A percentile compares a stretch with the other conserved stretches of the same genome.
These are phyloP conservation scores for Drosophila littoralis DNA, from an alignment of 1,140 invertebrate species.

Conservation along the genomic window DNA sequence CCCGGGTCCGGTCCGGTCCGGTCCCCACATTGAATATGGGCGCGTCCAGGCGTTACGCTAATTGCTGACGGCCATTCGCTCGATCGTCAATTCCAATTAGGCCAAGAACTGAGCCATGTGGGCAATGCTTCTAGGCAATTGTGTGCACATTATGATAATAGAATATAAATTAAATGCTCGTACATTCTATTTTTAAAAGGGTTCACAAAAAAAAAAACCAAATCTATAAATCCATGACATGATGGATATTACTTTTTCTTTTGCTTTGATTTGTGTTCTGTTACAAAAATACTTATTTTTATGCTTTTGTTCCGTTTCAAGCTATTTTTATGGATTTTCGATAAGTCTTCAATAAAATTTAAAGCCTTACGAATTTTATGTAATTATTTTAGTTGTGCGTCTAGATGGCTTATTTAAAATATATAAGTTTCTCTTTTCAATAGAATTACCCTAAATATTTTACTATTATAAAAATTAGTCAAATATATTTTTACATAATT, in stretches of 20 bases:
- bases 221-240: not conserved
- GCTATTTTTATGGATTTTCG: not conserved
- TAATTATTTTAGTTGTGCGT: too few relatives aligned
- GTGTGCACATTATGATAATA: slow-evolving; percentile 38
- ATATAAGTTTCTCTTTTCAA: too few relatives aligned
- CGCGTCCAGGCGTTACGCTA: slow-evolving; percentile 51
- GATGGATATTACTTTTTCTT: not conserved
- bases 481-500: too few relatives aligned
- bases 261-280: not conserved
- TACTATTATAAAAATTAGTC: too few relatives aligned
- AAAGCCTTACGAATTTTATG: too few relatives aligned
- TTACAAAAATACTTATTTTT: not conserved
- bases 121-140: slow-evolving; percentile 27
- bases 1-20: slow-evolving; percentile 4
- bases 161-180: slow-evolving; percentile 40
- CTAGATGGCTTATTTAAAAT: too few relatives aligned
- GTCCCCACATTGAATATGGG: slow-evolving; percentile 36
- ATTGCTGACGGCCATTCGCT: slow-evolving; percentile 41
- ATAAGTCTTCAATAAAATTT: too few relatives aligned
- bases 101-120: slow-evolving; percentile 45
- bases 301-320: not conserved
- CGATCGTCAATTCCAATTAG: slow-evolving; percentile 50
- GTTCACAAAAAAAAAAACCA: slow-evolving; percentile 6
- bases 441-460: too few relatives aligned
- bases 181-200: slow-evolving; percentile 39